phyloP scores from a whole-genome alignment of 2,888 invertebrate species.

The Drosophila bunnanda region DNA sequence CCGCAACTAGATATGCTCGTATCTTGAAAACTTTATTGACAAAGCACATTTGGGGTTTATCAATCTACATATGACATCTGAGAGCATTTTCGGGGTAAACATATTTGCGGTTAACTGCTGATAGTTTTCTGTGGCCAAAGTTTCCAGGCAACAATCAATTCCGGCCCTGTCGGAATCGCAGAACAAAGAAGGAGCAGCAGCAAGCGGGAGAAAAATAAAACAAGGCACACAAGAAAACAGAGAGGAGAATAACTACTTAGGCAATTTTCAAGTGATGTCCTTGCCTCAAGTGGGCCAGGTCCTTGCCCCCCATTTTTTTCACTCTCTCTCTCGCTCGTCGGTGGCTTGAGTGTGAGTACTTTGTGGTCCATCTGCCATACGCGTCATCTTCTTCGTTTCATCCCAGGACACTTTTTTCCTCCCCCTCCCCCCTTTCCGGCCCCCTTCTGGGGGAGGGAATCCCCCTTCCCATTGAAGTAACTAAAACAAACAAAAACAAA shows the following conservation, averaged over 20 bases:
- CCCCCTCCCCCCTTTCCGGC: neutral
- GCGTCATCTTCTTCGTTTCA: conserved; percentile 41
- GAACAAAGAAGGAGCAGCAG: conserved; percentile 60
- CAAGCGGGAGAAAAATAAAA: conserved; percentile 35
- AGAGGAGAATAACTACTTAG: conserved; percentile 69
- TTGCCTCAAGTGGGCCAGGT: conserved; percentile 62
- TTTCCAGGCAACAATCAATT: conserved; percentile 55
- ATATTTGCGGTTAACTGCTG: conserved; percentile 74
- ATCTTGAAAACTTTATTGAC: conserved; percentile 36
- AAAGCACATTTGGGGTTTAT: conserved; percentile 37
- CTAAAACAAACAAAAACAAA: conserved; percentile 75
- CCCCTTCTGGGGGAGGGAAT: neutral
- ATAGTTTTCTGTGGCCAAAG: conserved; percentile 69
- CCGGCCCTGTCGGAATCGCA: conserved; percentile 47
- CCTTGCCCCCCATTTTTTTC: conserved; percentile 18
- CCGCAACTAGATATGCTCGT: conserved; percentile 22
- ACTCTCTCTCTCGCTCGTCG: neutral
- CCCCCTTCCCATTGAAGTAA: conserved; percentile 52
- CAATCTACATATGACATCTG: conserved; percentile 49
- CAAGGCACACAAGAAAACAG: conserved; percentile 22
- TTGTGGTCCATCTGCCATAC: conserved; percentile 61
- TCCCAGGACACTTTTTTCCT: conserved; percentile 1
- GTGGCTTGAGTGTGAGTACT: conserved; percentile 39
- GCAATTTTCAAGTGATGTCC: conserved; percentile 81
- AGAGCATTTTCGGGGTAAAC: conserved; percentile 56